Conservation (phyloP, 2,888 invertebrate genomes). For the Apocheima hispidaria region DNA sequence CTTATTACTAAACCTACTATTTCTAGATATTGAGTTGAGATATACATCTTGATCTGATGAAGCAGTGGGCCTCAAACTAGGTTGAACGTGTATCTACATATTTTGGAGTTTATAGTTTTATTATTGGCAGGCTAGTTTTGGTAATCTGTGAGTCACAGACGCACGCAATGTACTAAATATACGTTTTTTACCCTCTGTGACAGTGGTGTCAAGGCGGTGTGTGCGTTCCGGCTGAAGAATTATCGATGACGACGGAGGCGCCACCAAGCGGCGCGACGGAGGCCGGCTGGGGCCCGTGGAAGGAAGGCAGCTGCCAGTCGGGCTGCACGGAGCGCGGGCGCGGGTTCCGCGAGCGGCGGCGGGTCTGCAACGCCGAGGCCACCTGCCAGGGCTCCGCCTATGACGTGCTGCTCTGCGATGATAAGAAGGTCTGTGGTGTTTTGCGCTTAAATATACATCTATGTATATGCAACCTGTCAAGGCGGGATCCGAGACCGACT, state of each 20-base stretch:
- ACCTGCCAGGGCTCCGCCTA: slow-evolving; percentile 88
- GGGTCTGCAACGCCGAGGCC: slow-evolving; percentile 85
- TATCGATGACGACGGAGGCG: slow-evolving; percentile 44
- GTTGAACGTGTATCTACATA: no score
- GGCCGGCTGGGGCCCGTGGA: slow-evolving; percentile 89
- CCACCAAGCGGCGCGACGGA: slow-evolving; percentile 85
- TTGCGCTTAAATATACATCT: no score
- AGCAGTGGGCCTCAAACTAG: no score
- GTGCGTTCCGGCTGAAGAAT: slow-evolving; percentile 79
- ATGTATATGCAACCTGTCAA: no score
- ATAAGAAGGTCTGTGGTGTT: slow-evolving; percentile 80
- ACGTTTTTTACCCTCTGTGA: slow-evolving; percentile 28
- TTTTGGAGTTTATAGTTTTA: no score
- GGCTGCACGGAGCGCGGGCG: slow-evolving; percentile 88
- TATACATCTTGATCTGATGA: no score
- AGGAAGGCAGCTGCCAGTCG: slow-evolving; percentile 86
- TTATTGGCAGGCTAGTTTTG: not conserved
- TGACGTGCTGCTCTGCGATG: slow-evolving; percentile 89
- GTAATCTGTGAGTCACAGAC: not conserved
- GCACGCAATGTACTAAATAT: no score
- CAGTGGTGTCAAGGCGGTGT: slow-evolving; percentile 90
- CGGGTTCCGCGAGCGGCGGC: slow-evolving; percentile 86
- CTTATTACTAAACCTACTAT: no score
- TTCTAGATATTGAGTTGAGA: no score
- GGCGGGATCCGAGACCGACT: no score